Evolutionary conservation across 2,113 vertebrate genomes (phyloP).

Genomic region (Mystacornis crossleyi): DNA sequence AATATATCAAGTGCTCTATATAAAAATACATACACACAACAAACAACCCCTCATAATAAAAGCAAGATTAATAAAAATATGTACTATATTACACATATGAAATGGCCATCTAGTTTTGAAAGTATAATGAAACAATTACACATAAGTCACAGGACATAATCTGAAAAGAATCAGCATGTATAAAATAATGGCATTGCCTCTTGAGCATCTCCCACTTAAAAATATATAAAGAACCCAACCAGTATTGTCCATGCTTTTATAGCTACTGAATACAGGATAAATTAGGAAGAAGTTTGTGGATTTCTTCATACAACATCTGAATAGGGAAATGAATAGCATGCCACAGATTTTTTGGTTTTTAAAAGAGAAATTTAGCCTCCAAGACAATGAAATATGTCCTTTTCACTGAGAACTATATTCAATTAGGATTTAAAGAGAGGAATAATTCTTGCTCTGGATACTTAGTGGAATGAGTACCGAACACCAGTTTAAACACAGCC

Average conservation of each 20-base stretch:
- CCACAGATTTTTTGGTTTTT: neutral
- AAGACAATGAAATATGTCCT: neutral
- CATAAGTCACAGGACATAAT: neutral
- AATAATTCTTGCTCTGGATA: neutral
- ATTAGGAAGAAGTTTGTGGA: neutral
- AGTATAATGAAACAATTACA: slow-evolving; percentile 8
- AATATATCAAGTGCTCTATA: slow-evolving; percentile 22
- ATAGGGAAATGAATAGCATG: neutral
- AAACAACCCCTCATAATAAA: slow-evolving; percentile 13
- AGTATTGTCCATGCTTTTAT: neutral
- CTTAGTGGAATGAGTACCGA: neutral
- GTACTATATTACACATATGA: slow-evolving; percentile 11
- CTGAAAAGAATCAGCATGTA: neutral
- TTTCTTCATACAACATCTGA: neutral
- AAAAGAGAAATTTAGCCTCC: neutral
- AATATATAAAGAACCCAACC: neutral
- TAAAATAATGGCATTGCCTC: slow-evolving; percentile 14
- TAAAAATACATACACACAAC: neutral
- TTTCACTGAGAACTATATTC: neutral
- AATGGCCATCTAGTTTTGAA: slow-evolving; percentile 14
- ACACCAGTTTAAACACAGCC: neutral
- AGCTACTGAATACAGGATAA: neutral
- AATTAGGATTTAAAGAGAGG: neutral
- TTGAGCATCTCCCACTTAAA: neutral
- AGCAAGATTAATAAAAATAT: slow-evolving; percentile 3